Base-by-base conservation (phyloP, 2,113 vertebrate genomes). In the Stegastes partitus region DNA sequence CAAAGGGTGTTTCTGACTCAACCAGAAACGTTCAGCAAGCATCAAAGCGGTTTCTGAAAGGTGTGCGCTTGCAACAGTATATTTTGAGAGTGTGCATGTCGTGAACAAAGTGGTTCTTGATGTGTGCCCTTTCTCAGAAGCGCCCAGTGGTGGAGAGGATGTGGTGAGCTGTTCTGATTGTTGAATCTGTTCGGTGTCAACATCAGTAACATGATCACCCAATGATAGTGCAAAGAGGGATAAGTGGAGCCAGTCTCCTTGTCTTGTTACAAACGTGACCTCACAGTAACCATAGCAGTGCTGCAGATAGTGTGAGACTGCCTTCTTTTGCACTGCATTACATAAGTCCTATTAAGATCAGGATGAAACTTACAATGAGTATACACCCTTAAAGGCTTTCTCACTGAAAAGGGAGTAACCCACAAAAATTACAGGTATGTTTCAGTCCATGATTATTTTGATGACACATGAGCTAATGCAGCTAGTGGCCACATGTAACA, bases 81-180 rank as follows among this genome's bases (percentile, higher is more conserved):
- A 11, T 69, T 68, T 67, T 1, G 15, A 63, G 47, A 70, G 49
- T 0, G 18, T 57, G 62, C 58, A 15, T 26, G 59, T 56, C 25
- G 57, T 47, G 47, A 87, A 63, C 76, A 76, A 72, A 64, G 68
- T 57, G 61, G 55, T 8, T 47, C 19, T 59, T 65, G 45, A 14
- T 67, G 58, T 63, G 50, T 47, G 26, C 14, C 10, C 45, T 67
- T 45, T 59, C 61, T 58, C 72, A 56, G 23, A 22, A 55, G 51
- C 23, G 59, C 22, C 23, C 56, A 86, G 68, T 87, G 49, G 19
- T 53, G 42, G 31, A 88, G 85, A 87, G 86, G 88, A 90, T 91
- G 93, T 89, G 90, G 89, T 87, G 63, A 82, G 53, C 5, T 47
- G 34, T 5, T n/a, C 54, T 86, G 76, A 73, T 87, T 89, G 61